Evolutionary conservation across 2,888 invertebrate species (phyloP).

Genomic region (Parnassius mnemosyne): DNA sequence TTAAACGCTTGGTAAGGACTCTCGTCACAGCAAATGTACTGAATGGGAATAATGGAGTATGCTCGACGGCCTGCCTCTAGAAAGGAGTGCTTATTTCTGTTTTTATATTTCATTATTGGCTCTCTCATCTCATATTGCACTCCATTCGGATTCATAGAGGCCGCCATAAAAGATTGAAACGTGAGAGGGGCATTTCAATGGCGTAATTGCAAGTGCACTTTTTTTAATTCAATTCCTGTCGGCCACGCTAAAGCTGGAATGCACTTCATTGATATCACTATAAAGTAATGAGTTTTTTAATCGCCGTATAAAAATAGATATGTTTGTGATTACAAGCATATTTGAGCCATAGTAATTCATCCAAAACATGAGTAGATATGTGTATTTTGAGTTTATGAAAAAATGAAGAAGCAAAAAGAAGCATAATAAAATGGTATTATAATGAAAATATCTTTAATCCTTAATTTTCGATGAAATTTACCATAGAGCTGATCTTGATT

Average conservation of each 20-base stretch:
- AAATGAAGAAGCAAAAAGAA: no score
- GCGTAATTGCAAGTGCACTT: conserved; percentile 78
- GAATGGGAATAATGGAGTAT: conserved; percentile 73
- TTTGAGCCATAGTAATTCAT: no score
- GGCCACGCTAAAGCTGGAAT: conserved; percentile 73
- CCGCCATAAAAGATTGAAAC: conserved; percentile 79
- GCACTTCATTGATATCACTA: conserved; percentile 75
- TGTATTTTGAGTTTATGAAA: no score
- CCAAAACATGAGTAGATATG: no score
- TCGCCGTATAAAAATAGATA: conserved; percentile 29
- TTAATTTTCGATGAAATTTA: no score
- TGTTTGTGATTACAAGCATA: no score
- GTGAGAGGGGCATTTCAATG: conserved; percentile 77
- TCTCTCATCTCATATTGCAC: conserved; percentile 78
- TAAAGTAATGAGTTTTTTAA: conserved; percentile 63
- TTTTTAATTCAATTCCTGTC: conserved; percentile 75
- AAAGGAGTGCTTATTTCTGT: conserved; percentile 74
- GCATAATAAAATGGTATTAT: no score
- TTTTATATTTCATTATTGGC: conserved; percentile 80
- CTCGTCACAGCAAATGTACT: conserved; percentile 68
- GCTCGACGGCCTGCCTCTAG: conserved; percentile 62
- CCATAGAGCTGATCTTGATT: no score
- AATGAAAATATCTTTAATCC: no score
- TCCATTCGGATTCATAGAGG: conserved; percentile 71
- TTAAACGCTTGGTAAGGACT: conserved; percentile 67